These are phyloP conservation scores for Australoheros scitulus DNA, from an alignment of 2,113 vertebrate genomes.

Conservation along the genomic window DNA sequence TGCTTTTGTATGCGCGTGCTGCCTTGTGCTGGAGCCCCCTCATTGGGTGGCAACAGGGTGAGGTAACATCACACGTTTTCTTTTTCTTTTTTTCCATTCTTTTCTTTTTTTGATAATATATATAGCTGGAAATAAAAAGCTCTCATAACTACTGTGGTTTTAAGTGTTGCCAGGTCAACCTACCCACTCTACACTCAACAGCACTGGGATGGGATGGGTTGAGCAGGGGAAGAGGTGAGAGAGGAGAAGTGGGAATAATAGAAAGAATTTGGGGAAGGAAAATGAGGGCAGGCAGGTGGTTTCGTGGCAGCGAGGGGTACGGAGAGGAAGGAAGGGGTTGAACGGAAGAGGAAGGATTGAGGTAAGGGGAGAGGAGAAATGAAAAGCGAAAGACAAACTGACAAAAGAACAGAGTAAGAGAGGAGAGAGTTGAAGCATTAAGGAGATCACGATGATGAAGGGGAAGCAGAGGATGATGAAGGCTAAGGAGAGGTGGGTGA, in stretches of 20 bases:
- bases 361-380: not conserved
- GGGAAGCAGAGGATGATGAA: not conserved
- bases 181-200: conserved; percentile 73
- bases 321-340: conserved; percentile 1
- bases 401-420: not conserved
- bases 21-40: conserved; percentile 57
- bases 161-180: conserved; percentile 71
- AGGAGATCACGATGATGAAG: conserved; percentile 6
- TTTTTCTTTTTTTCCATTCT: conserved; percentile 12
- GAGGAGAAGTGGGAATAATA: conserved; percentile 54
- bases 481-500: not conserved
- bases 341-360: conserved; percentile 8
- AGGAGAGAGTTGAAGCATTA: not conserved
- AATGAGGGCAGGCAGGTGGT: conserved; percentile 14
- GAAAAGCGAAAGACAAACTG: conserved; percentile 12
- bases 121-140: conserved; percentile 69
- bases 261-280: conserved; percentile 26
- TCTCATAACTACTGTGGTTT: conserved; percentile 65
- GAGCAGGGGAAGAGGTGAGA: conserved; percentile 60
- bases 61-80: conserved; percentile 59
- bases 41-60: conserved; percentile 65
- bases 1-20: conserved; percentile 38
- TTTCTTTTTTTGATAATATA: conserved; percentile 45
- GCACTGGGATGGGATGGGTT: conserved; percentile 56
- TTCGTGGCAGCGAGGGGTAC: not conserved